Evolutionary conservation across 2,888 invertebrate species (phyloP), one percentile per base, ranked within the genome.

Genomic region (Coleophora deauratella): DNA sequence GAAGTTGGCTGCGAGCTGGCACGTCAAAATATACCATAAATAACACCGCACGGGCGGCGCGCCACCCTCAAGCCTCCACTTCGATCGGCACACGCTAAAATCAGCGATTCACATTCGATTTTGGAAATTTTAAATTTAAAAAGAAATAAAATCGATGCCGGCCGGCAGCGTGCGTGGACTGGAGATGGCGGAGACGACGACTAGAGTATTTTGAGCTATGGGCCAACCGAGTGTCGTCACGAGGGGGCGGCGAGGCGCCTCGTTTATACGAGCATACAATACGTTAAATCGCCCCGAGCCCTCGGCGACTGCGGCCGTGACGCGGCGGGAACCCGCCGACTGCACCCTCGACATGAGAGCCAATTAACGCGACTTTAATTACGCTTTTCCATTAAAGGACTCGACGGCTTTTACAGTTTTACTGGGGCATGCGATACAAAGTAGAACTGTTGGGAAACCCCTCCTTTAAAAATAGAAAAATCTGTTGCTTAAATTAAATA

Each of bases 1-100:
- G 84, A 84, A 84, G 84, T 79, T 82, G 70, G 82, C 77, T 64
- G 59, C 80, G 71, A 70, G 60, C 64, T 65, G 57, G 59, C 70
- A 85, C 77, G 85, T 85, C 85, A 85, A 82, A 85, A 82, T 85
- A 82, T 71, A 77, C 74, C 78, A 77, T 81, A 84, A 84, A 85
- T 84, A 80, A 78, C 74, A 64, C 65, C 63, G 71, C 71, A 67
- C 64, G 69, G 67, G 59, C 65, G 69, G 77, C 72, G 71, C 64
- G 66, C 61, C 69, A 64, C 68, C 66, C 67, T 53, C 50, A 4
- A 45, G 45, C 51, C 55, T 50, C 50, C 50, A 62, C 64, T 69
- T 64, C 72, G 66, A 68, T 71, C 64, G 64, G 43, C 50, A 51
- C 62, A 60, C 59, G 59, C 63, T 64, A 59, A 62, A 57, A 56